Percentiles rank a stretch among this genome's conserved stretches.
These are phyloP conservation scores for Ormyrus rosae DNA, from an alignment of 2,888 invertebrate species.

Conservation along the genomic window DNA sequence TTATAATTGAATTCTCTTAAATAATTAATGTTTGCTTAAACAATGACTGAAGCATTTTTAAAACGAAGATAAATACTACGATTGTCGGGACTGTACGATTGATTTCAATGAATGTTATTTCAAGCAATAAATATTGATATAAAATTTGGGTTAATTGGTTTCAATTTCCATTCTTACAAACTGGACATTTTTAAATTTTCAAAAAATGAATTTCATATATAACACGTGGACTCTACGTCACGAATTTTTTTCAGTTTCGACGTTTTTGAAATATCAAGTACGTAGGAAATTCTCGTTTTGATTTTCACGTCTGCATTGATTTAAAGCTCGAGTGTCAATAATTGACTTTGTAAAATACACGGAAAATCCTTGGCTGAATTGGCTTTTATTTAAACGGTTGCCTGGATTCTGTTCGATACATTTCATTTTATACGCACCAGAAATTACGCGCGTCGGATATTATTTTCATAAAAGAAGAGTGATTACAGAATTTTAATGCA, in stretches of 20 bases:
- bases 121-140: background rate
- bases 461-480: background rate
- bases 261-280: background rate
- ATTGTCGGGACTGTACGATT: no score
- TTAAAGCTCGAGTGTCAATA: constrained; percentile 35
- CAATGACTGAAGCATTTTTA: no score
- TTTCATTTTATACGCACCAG: constrained; percentile 16
- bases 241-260: constrained; percentile 1
- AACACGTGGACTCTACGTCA: background rate
- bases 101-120: no score
- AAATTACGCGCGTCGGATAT: constrained; percentile 27
- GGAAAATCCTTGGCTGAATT: constrained; percentile 26
- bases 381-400: constrained; percentile 30
- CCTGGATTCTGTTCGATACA: background rate
- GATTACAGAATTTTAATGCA: no score
- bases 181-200: background rate
- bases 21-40: no score
- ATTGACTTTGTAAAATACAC: constrained; percentile 41
- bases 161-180: background rate
- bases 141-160: background rate
- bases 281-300: constrained; percentile 1
- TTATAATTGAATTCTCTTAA: no score
- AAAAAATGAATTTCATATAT: background rate
- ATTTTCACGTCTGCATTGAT: constrained; percentile 21
- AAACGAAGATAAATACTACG: no score